Conservation (phyloP, 2,888 invertebrate genomes). For the Cheilosia vulpina region DNA sequence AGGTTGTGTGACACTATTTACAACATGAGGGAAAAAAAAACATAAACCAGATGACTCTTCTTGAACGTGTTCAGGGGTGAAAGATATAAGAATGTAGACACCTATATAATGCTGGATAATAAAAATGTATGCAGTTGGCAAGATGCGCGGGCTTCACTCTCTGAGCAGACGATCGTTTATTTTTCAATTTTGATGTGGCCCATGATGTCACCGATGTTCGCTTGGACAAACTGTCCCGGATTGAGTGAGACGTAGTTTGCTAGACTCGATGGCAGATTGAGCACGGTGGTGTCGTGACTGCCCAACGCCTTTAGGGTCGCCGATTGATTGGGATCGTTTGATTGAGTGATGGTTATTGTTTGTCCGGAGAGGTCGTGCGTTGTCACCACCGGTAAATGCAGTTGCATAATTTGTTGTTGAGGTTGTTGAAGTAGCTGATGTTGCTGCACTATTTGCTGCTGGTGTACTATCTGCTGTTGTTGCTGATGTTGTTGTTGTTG, state of each 20-base stretch:
- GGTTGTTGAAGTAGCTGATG: slow-evolving; percentile 72
- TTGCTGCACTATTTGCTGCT: slow-evolving; percentile 72
- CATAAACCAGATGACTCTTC: too few species aligned
- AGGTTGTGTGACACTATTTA: slow-evolving; percentile 25
- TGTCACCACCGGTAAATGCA: slow-evolving; percentile 80
- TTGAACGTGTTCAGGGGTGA: slow-evolving; percentile 20
- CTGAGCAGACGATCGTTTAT: slow-evolving; percentile 74
- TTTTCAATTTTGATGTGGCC: slow-evolving; percentile 82
- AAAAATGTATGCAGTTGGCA: slow-evolving; percentile 41
- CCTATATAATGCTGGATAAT: not conserved
- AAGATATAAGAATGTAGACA: slow-evolving; percentile 11
- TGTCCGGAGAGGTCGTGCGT: slow-evolving; percentile 80
- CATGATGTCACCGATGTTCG: slow-evolving; percentile 79
- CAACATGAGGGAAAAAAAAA: not conserved
- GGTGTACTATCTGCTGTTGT: slow-evolving; percentile 77
- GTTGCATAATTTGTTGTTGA: slow-evolving; percentile 81
- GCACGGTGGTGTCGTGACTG: slow-evolving; percentile 80
- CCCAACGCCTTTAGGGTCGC: slow-evolving; percentile 77
- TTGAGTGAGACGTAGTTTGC: slow-evolving; percentile 81
- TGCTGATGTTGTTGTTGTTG: slow-evolving; percentile 77
- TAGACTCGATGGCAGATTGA: slow-evolving; percentile 80
- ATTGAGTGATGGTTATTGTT: slow-evolving; percentile 82
- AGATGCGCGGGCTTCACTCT: slow-evolving; percentile 37
- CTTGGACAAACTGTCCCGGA: slow-evolving; percentile 81
- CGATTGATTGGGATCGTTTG: slow-evolving; percentile 76